Conservation (phyloP, 2,888 invertebrate genomes). For the Baronia brevicornis region DNA sequence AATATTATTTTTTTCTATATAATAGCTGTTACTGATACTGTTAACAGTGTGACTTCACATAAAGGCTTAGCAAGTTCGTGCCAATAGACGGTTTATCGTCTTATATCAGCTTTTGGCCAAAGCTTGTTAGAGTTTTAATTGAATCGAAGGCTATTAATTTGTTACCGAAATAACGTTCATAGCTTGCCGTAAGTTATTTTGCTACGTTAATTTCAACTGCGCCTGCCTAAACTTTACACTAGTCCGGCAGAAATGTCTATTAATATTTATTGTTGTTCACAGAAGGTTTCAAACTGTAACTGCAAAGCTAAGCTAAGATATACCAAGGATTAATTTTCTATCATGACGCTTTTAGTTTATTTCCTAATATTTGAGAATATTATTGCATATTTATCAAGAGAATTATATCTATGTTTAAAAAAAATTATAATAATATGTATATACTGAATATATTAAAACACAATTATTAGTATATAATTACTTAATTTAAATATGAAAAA, state of each 20-base stretch:
- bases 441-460: no score
- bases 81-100: no score
- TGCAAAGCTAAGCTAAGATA: slow-evolving; percentile 7
- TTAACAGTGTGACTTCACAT: no score
- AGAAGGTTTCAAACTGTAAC: no score
- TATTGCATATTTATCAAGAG: no score
- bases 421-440: no score
- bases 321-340: slow-evolving; percentile 3
- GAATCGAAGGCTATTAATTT: slow-evolving; percentile 26
- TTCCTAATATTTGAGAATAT: no score
- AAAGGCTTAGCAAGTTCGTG: no score
- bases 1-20: no score
- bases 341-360: slow-evolving; percentile 7
- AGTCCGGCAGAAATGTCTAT: slow-evolving; percentile 16
- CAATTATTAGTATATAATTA: no score
- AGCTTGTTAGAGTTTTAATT: slow-evolving; percentile 26
- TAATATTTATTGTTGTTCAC: slow-evolving; percentile 15
- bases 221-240: slow-evolving; percentile 19
- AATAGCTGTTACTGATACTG: slow-evolving; percentile 12
- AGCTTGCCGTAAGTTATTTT: slow-evolving; percentile 19
- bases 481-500: no score
- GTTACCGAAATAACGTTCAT: slow-evolving; percentile 21
- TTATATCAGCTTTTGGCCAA: slow-evolving; percentile 13
- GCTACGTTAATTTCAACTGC: slow-evolving; percentile 20
- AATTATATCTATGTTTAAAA: no score